Conservation (phyloP, 2,113 vertebrate species). For the Oreochromis niloticus region DNA sequence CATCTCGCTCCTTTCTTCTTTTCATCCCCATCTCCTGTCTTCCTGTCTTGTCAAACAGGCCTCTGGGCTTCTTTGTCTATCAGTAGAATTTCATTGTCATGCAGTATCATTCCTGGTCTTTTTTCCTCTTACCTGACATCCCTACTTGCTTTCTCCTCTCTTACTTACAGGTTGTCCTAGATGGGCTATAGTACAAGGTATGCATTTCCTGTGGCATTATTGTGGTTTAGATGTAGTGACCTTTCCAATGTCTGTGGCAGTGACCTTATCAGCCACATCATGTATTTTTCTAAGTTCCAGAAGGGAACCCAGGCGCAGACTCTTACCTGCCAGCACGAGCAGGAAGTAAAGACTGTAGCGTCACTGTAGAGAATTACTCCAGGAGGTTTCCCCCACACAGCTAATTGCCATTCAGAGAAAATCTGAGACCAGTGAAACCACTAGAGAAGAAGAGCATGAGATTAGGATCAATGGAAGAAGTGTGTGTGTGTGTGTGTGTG, state of each 20-base stretch:
- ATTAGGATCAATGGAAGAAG: conserved; percentile 16
- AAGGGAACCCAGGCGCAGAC: not conserved
- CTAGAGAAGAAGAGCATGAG: not conserved
- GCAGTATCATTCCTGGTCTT: conserved; percentile 18
- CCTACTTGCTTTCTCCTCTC: not conserved
- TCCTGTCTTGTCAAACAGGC: conserved; percentile 35
- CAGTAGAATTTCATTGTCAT: conserved; percentile 44
- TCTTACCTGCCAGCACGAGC: not conserved
- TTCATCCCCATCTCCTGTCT: not conserved
- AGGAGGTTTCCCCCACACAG: not conserved
- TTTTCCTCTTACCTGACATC: not conserved
- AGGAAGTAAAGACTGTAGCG: not conserved
- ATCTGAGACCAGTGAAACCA: conserved; percentile 14
- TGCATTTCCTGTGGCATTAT: not conserved
- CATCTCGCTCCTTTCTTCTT: conserved; percentile 18
- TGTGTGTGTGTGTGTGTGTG: not conserved
- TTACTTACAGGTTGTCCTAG: not conserved
- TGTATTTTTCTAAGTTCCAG: not conserved
- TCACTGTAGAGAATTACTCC: not conserved
- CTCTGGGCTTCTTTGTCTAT: conserved; percentile 38
- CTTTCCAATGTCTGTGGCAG: not conserved
- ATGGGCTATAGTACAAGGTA: not conserved
- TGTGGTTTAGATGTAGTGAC: conserved; percentile 1
- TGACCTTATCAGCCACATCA: conserved; percentile 19
- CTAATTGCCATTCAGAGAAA: conserved; percentile 15